A percentile compares a stretch with the other conserved stretches of the same genome.
Evolutionary conservation across 2,797 vertebrate genomes (phyloP).

Genomic region (Clarias pachynema): DNA sequence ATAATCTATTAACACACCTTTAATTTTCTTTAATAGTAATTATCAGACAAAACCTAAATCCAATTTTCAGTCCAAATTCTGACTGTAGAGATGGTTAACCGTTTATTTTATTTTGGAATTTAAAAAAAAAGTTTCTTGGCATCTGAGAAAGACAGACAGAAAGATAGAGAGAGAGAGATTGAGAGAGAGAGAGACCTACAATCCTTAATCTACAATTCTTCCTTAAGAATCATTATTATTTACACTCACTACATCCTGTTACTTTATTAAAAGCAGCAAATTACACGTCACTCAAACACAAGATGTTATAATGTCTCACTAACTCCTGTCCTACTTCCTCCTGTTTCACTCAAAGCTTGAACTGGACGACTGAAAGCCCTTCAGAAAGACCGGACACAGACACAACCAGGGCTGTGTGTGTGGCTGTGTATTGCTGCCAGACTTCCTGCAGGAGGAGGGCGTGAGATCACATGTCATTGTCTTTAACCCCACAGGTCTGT

Average conservation of each 20-base stretch:
- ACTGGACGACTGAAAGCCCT: background rate
- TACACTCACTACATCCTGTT: slow-evolving; percentile 43
- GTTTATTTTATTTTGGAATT: slow-evolving; percentile 12
- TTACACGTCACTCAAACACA: background rate
- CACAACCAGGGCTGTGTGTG: slow-evolving; percentile 11
- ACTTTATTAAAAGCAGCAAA: slow-evolving; percentile 12
- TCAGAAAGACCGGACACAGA: background rate
- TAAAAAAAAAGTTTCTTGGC: slow-evolving; percentile 23
- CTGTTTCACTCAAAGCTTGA: background rate
- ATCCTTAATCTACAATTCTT: background rate
- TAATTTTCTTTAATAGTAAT: background rate
- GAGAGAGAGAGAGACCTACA: background rate
- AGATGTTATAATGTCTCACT: background rate
- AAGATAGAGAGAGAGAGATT: too few species aligned
- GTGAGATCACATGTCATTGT: slow-evolving; percentile 12
- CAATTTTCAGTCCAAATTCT: background rate
- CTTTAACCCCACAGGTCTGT: slow-evolving; percentile 35
- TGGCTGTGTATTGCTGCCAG: slow-evolving; percentile 7
- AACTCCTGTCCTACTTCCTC: background rate
- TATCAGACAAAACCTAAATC: background rate
- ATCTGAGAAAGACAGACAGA: background rate
- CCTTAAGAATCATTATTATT: background rate
- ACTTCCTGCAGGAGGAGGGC: slow-evolving; percentile 2
- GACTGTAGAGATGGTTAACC: background rate
- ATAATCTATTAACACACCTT: background rate